phyloP scores from a whole-genome alignment of 2,113 vertebrate genomes.

The Callopanchax toddi region DNA sequence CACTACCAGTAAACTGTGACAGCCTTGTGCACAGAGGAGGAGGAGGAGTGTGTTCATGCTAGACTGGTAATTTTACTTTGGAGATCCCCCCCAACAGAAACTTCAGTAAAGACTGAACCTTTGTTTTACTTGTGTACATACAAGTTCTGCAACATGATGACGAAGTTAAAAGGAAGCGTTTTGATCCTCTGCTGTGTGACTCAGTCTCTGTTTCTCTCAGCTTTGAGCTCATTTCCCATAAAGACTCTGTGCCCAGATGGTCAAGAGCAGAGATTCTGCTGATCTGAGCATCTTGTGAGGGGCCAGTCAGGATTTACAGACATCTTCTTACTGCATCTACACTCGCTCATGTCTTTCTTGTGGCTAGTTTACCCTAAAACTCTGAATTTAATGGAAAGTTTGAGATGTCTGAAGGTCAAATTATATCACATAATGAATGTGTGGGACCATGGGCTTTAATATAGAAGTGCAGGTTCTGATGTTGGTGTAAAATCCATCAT shows the following conservation, averaged over 20 bases:
- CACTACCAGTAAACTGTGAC: constrained; percentile 34
- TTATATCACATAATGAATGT: neutral
- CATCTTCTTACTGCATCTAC: constrained; percentile 32
- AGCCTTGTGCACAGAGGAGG: constrained; percentile 35
- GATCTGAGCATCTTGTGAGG: constrained; percentile 12
- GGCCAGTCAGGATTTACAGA: constrained; percentile 33
- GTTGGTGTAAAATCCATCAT: no score
- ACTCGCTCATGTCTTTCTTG: constrained; percentile 16
- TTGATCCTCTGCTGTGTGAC: neutral
- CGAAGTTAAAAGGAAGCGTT: constrained; percentile 16
- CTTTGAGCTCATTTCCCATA: constrained; percentile 44
- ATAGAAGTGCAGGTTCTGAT: no score
- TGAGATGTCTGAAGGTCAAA: neutral
- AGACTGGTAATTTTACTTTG: constrained; percentile 21
- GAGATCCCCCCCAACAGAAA: constrained; percentile 11
- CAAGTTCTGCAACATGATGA: constrained; percentile 15
- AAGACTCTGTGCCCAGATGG: constrained; percentile 25
- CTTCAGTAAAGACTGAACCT: neutral
- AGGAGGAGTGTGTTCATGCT: constrained; percentile 7
- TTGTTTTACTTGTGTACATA: constrained; percentile 14
- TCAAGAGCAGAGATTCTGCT: constrained; percentile 13
- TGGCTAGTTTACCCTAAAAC: constrained; percentile 17
- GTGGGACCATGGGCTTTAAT: neutral
- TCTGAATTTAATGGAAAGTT: neutral
- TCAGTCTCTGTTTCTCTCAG: constrained; percentile 10